These are phyloP conservation scores for Drosophila setosimentum DNA, from an alignment of 2,888 invertebrate genomes.

Conservation along the genomic window DNA sequence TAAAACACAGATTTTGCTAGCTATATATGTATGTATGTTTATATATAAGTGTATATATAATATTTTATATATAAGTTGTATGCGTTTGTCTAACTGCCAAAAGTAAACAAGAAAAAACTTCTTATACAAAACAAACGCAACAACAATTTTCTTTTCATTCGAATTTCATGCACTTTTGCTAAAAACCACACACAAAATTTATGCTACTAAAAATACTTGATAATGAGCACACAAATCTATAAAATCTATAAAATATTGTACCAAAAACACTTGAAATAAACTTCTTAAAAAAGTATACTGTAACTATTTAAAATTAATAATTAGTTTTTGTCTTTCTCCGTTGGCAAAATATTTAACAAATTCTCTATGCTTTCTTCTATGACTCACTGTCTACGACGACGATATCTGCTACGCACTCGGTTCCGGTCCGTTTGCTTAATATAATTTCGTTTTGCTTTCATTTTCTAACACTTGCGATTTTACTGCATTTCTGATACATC, in stretches of 20 bases:
- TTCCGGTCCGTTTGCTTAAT: conserved; percentile 45
- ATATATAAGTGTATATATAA: conserved; percentile 40
- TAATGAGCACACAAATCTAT: conserved; percentile 61
- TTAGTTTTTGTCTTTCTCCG: conserved; percentile 55
- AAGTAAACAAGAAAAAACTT: conserved; percentile 41
- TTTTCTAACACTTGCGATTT: conserved; percentile 32
- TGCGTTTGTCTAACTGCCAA: conserved; percentile 40
- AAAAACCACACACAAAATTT: conserved; percentile 52
- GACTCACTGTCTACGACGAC: conserved; percentile 42
- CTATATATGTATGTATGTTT: conserved; percentile 59
- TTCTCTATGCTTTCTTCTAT: conserved; percentile 58
- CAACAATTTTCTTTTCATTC: conserved; percentile 34
- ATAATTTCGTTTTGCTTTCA: conserved; percentile 42
- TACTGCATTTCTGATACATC: conserved; percentile 38
- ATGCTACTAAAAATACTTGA: conserved; percentile 61
- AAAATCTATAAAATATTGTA: conserved; percentile 62
- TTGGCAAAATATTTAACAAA: conserved; percentile 68
- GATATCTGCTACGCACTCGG: conserved; percentile 21
- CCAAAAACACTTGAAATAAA: conserved; percentile 60
- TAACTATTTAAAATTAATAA: conserved; percentile 50
- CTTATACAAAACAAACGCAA: conserved; percentile 51
- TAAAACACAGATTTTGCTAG: conserved; percentile 72
- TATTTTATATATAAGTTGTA: conserved; percentile 33
- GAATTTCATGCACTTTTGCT: conserved; percentile 16
- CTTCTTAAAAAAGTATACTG: conserved; percentile 56